Evolutionary conservation across 2,888 invertebrate genomes (phyloP).

Genomic region (Onthophagus sagittarius): DNA sequence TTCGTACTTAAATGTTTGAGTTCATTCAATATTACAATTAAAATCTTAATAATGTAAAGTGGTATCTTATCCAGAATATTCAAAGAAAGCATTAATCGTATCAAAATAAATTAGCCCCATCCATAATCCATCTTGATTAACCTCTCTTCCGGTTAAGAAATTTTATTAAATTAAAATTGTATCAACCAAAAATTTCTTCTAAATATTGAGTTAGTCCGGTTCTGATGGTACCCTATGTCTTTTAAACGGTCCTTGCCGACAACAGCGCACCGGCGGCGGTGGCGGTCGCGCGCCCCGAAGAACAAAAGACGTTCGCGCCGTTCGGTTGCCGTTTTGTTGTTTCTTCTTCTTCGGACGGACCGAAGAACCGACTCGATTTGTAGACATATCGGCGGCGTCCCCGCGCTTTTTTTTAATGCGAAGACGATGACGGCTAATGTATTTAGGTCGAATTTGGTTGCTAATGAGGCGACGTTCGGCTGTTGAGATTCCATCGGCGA

Average conservation of each 20-base stretch:
- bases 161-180: no score
- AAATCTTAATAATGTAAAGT: no score
- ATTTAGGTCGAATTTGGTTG: conserved; percentile 10
- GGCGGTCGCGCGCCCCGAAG: background rate
- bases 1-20: no score
- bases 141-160: no score
- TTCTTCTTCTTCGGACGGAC: background rate
- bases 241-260: background rate
- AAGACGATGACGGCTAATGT: background rate
- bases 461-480: conserved; percentile 3
- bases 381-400: background rate
- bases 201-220: background rate
- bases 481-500: background rate
- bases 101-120: no score
- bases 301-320: conserved; percentile 5
- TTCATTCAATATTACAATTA: no score
- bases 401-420: background rate
- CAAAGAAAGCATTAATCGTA: no score
- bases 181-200: no score
- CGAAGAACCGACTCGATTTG: background rate
- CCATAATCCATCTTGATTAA: no score
- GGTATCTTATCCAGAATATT: no score
- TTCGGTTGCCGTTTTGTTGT: background rate
- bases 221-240: background rate
- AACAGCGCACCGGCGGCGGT: background rate